These are phyloP conservation scores for Nasonia vitripennis DNA, from an alignment of 1,140 invertebrate genomes.

Conservation along the genomic window DNA sequence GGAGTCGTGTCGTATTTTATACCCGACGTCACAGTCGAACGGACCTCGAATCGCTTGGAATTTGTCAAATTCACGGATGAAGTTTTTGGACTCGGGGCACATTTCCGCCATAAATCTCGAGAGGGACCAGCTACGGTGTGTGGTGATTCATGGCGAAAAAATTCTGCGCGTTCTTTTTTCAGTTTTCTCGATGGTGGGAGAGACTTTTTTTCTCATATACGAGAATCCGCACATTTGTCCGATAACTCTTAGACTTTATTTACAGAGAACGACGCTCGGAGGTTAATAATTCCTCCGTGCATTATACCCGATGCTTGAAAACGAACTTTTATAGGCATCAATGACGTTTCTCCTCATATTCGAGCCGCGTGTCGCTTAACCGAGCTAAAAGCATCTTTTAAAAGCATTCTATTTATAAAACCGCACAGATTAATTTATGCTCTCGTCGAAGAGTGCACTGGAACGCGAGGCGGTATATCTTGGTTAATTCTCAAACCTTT, in stretches of 20 bases:
- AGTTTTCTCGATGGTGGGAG: background rate
- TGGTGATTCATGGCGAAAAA: background rate
- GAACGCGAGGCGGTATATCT: background rate
- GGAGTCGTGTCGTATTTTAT: background rate
- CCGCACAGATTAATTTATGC: background rate
- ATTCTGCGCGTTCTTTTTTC: background rate
- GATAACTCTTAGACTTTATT: background rate
- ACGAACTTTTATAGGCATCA: background rate
- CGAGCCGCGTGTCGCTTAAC: background rate
- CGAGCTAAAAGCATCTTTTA: background rate
- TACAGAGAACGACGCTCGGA: background rate
- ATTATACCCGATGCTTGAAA: background rate
- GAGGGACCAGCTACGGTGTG: background rate
- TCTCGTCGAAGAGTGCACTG: background rate
- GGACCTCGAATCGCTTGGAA: background rate
- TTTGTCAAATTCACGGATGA: constrained; percentile 4
- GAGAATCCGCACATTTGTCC: background rate
- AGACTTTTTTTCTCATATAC: background rate
- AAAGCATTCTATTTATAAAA: constrained; percentile 5
- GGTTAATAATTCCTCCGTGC: background rate
- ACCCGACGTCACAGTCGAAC: background rate
- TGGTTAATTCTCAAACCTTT: constrained; percentile 2
- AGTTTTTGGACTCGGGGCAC: background rate
- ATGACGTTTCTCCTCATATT: background rate
- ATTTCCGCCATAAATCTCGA: background rate